These are phyloP conservation scores for Nesometra sesokonis DNA, from an alignment of 35 echinoderm and acorn worm species.

Conservation along the genomic window DNA sequence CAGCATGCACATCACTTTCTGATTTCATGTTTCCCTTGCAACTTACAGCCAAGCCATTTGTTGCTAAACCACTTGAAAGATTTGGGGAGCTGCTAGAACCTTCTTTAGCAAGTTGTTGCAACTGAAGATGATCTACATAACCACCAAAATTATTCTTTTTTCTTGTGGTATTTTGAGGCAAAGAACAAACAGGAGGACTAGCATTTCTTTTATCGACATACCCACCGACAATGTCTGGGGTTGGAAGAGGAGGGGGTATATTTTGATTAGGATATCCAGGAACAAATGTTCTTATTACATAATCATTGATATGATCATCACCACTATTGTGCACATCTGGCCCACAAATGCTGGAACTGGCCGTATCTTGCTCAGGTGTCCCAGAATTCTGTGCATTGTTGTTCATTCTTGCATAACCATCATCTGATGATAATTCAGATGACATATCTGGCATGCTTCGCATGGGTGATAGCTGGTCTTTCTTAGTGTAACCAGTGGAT, in stretches of 20 bases:
- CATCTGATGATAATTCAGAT: background rate
- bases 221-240: no score
- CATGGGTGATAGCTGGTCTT: background rate
- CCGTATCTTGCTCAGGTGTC: no score
- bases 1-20: no score
- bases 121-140: background rate
- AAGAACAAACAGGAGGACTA: no score
- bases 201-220: no score
- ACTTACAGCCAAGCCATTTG: no score
- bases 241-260: background rate
- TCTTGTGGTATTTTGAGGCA: background rate
- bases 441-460: background rate
- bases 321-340: background rate
- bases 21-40: background rate
- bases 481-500: background rate
- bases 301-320: background rate
- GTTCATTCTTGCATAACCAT: background rate
- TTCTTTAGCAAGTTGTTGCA: background rate
- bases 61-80: no score
- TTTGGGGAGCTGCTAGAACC: background rate
- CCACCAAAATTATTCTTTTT: background rate
- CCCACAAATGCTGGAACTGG: no score
- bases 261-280: background rate
- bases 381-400: background rate
- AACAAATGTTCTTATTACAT: background rate